These are phyloP conservation scores for Athalia cordata DNA, from an alignment of 2,888 invertebrate species.

Conservation along the genomic window DNA sequence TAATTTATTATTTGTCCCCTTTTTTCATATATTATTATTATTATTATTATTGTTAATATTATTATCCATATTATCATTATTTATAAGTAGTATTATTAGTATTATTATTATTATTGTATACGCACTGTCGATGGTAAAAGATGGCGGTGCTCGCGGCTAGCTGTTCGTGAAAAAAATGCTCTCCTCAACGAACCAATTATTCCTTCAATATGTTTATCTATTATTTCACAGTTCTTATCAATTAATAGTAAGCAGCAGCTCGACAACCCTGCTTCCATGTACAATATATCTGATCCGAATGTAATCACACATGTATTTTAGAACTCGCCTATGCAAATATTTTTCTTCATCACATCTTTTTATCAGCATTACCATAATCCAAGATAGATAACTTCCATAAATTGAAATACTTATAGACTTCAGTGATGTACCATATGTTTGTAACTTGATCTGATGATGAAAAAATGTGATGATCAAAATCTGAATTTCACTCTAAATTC, in stretches of 20 bases:
- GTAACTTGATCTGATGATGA: too few species aligned
- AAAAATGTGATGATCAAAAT: too few species aligned
- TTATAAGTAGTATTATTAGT: conserved; percentile 15
- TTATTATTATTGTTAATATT: background rate
- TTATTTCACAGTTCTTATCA: conserved; percentile 11
- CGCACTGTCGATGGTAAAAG: conserved; percentile 51
- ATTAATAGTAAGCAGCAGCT: conserved; percentile 39
- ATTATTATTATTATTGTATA: conserved; percentile 43
- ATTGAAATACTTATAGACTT: too few species aligned
- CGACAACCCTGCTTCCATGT: conserved; percentile 36
- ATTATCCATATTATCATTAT: background rate
- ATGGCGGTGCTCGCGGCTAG: conserved; percentile 63
- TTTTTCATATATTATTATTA: conserved; percentile 1
- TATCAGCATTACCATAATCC: too few species aligned
- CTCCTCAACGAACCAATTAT: background rate
- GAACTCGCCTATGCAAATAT: background rate
- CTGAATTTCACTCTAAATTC: too few species aligned
- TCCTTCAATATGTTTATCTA: background rate
- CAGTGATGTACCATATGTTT: too few species aligned
- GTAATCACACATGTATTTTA: background rate
- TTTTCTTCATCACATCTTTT: background rate
- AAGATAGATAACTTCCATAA: too few species aligned
- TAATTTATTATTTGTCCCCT: background rate
- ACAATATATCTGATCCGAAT: background rate
- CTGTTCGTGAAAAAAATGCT: conserved; percentile 48